Evolutionary conservation across 2,113 vertebrate species (phyloP), one percentile per base, ranked within the genome.

Genomic region (Oriolus oriolus): DNA sequence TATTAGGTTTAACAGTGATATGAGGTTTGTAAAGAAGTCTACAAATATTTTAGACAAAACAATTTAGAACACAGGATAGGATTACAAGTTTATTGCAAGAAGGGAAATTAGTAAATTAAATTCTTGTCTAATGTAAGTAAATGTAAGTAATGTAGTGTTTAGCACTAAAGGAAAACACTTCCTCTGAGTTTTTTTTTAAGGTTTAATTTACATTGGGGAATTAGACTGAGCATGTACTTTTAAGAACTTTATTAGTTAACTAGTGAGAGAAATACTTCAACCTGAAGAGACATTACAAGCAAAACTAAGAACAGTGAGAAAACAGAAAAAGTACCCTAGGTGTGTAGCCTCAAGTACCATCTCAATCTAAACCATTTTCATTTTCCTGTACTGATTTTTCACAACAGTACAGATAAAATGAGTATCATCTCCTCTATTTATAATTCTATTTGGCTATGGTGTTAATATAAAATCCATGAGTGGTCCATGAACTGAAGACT

Each of bases 371-470:
- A 57, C 23, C 2, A 68, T 71, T 56, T 70, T 84, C 7, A 57
- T 87, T 84, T 69, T 66, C 57, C 39, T 77, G 23, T 27, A n/a
- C 39, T 53, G 28, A 57, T 66, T 89, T 90, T 95, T 63, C 6
- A 17, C 16, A 71, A 17, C 20, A 10, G 59, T 60, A 65, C 63
- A 57, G 68, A 37, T 77, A 54, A 83, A 90, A 27, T 52, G 4
- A 39, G 7, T 49, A 33, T 73, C 6, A 22, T 75, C n/a, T 66
- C 24, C 7, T 88, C 41, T 92, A n/a, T 65, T 53, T 44, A 28
- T 45, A 68, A 7, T 69, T 37, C 21, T 69, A 0, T 80, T 89
- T 92, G 41, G 7, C n/a, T 16, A 0, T 23, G n/a, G 5, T 1
- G 1, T 68, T 69, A 77, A n/a, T 74, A 19, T 7, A 65, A 86